A percentile compares a stretch with the other conserved stretches of the same genome.
Evolutionary conservation across 2,113 vertebrate genomes (phyloP).

Genomic region (Amblyornis subalaris): DNA sequence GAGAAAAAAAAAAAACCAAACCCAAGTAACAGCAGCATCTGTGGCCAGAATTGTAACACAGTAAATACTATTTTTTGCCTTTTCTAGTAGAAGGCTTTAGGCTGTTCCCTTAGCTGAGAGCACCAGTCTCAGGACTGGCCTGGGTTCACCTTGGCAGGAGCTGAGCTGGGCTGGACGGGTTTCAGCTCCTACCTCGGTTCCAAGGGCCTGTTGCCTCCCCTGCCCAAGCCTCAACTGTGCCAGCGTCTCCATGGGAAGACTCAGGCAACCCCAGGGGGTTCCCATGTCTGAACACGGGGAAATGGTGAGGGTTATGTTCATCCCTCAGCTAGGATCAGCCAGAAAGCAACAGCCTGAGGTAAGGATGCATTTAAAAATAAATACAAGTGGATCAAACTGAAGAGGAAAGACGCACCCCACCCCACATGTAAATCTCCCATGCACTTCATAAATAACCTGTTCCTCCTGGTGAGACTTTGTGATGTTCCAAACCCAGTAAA

Average conservation of each 20-base stretch:
- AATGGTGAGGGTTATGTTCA: fast-evolving
- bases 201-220: fast-evolving
- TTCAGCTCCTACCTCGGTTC: not conserved
- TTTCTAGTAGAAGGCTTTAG: not conserved
- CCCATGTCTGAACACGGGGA: not conserved
- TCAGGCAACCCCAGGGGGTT: not conserved
- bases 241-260: not conserved
- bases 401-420: fast-evolving
- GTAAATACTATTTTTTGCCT: not conserved
- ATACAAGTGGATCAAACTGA: not conserved
- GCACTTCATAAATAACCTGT: not conserved
- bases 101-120: not conserved
- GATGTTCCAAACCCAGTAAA: not conserved
- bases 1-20: too few relatives aligned
- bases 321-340: not conserved
- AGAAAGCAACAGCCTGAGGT: not conserved
- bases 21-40: not conserved
- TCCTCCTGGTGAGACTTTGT: not conserved
- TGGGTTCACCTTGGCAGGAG: not conserved
- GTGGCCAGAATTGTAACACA: not conserved
- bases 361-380: not conserved
- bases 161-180: not conserved
- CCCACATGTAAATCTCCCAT: fast-evolving
- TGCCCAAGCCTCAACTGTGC: not conserved
- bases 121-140: fast-evolving